Evolutionary conservation across 2,888 invertebrate genomes (phyloP).

Genomic region (Metalampra italica): DNA sequence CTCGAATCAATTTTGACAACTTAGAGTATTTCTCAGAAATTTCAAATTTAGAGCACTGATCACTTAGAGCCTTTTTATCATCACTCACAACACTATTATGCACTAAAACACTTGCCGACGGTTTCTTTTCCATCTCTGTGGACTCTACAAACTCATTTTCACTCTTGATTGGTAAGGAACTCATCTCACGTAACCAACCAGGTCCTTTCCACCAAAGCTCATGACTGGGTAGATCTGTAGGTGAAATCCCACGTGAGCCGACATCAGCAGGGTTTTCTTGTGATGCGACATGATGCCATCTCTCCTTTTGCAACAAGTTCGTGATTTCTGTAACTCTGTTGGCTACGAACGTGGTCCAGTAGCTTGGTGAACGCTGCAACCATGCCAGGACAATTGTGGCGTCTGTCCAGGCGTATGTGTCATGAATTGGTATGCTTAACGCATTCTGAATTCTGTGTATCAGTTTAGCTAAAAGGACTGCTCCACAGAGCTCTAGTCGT

Average conservation of each 20-base stretch:
- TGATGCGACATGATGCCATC: slow-evolving; percentile 8
- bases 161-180: neutral
- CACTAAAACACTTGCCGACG: too few relatives aligned
- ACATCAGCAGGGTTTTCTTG: slow-evolving; percentile 9
- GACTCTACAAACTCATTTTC: slow-evolving; percentile 1
- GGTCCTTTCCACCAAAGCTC: slow-evolving; percentile 12
- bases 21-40: too few relatives aligned
- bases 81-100: too few relatives aligned
- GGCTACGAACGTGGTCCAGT: slow-evolving; percentile 13
- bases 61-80: too few relatives aligned
- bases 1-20: too few relatives aligned
- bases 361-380: slow-evolving; percentile 8
- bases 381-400: slow-evolving; percentile 15
- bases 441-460: slow-evolving; percentile 6
- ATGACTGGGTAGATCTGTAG: neutral
- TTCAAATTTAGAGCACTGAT: too few relatives aligned
- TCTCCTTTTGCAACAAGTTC: neutral
- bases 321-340: slow-evolving; percentile 14
- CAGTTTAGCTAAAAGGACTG: slow-evolving; percentile 10
- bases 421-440: slow-evolving; percentile 4
- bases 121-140: too few relatives aligned
- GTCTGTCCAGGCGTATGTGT: slow-evolving; percentile 17
- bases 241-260: slow-evolving; percentile 2
- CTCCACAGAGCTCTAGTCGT: slow-evolving; percentile 14
- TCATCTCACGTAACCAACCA: slow-evolving; percentile 1